Evolutionary conservation across 2,113 vertebrate species (phyloP).

Genomic region (Mobula hypostoma): DNA sequence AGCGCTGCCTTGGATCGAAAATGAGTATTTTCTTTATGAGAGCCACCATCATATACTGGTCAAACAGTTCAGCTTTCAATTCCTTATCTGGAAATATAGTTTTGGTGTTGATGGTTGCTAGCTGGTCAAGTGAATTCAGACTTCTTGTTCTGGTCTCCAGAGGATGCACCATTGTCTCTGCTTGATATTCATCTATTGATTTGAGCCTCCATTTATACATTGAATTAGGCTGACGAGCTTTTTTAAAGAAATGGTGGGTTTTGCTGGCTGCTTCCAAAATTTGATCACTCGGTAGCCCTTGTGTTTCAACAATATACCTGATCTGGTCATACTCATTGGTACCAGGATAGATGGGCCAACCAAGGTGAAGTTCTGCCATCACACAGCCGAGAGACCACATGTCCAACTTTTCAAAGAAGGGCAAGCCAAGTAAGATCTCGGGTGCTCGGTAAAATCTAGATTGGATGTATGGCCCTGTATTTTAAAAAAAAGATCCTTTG

Average conservation of each 20-base stretch:
- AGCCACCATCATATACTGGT: conserved; percentile 60
- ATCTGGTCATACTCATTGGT: conserved; percentile 58
- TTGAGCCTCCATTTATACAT: conserved; percentile 57
- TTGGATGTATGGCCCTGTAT: conserved; percentile 60
- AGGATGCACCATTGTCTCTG: conserved; percentile 39
- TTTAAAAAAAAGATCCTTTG: not conserved
- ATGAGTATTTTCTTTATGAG: conserved; percentile 62
- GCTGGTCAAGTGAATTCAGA: conserved; percentile 58
- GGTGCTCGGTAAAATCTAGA: conserved; percentile 65
- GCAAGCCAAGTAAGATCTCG: conserved; percentile 63
- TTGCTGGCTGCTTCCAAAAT: conserved; percentile 53
- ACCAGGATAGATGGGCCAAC: conserved; percentile 64
- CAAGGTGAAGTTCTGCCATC: conserved; percentile 60
- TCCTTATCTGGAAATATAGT: conserved; percentile 43
- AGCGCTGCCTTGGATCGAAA: conserved; percentile 53
- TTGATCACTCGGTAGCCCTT: conserved; percentile 53
- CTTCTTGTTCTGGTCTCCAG: conserved; percentile 51
- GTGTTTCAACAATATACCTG: conserved; percentile 61
- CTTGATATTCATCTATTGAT: conserved; percentile 45
- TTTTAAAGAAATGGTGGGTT: conserved; percentile 54
- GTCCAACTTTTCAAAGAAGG: conserved; percentile 64
- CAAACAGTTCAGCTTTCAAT: conserved; percentile 44
- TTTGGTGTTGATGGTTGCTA: conserved; percentile 43
- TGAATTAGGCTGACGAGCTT: conserved; percentile 37
- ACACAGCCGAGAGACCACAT: conserved; percentile 66